Percentiles rank a stretch among this genome's conserved stretches.
phyloP scores from a whole-genome alignment of 2,888 invertebrate genomes.

The Ornithoptera alexandrae region DNA sequence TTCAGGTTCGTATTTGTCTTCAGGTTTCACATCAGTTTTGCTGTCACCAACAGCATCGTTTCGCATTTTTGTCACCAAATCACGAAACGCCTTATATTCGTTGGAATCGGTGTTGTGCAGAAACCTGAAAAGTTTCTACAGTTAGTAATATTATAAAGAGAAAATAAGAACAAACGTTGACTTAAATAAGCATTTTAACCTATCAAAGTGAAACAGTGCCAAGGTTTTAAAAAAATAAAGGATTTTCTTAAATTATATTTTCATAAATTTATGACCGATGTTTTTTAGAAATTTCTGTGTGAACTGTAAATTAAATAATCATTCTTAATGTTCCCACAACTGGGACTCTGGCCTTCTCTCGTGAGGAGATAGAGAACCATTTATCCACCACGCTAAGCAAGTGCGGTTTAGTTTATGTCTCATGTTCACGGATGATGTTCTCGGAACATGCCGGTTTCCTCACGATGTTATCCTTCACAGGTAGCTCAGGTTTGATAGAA shows the following conservation, averaged over 20 bases:
- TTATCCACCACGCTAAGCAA: too few species aligned
- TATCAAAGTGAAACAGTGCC: conserved; percentile 47
- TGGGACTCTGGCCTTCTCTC: too few species aligned
- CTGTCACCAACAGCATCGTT: conserved; percentile 44
- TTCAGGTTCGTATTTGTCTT: conserved; percentile 77
- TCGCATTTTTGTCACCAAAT: conserved; percentile 59
- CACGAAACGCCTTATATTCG: conserved; percentile 73
- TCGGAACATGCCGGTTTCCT: too few species aligned
- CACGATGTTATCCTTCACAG: too few species aligned
- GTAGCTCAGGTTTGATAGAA: too few species aligned
- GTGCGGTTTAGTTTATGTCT: too few species aligned
- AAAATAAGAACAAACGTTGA: conserved; percentile 52
- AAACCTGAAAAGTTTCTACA: conserved; percentile 65
- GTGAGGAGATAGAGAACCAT: too few species aligned
- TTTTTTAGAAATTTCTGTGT: too few species aligned
- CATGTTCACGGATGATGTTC: too few species aligned
- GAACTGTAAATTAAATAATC: too few species aligned
- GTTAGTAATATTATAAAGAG: conserved; percentile 40
- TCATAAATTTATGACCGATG: too few species aligned
- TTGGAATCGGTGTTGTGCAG: conserved; percentile 68
- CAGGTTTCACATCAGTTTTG: conserved; percentile 65
- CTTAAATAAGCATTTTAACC: conserved; percentile 51
- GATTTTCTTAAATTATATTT: not conserved
- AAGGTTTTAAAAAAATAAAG: conserved; percentile 14
- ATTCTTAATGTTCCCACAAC: too few species aligned